Base-by-base conservation (phyloP, 2,888 invertebrate genomes). In the Scaptomyza polygonia region DNA sequence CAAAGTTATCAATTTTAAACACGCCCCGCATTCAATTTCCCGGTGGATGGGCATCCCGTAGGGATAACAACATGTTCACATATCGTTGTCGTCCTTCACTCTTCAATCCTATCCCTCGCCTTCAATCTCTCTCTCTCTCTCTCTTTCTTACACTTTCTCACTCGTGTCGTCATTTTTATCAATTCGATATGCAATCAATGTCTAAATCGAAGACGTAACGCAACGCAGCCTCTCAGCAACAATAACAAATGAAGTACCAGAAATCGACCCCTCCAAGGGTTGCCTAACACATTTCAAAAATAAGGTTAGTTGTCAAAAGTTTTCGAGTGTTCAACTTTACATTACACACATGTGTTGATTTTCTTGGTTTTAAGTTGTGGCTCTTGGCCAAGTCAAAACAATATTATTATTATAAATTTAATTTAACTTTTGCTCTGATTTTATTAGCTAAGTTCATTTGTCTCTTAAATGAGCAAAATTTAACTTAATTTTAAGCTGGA, bases 171-270 rank as follows among this genome's bases (percentile, higher is more conserved):
- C 52, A 72, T 73, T 83, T 76, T 67, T 84, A 85, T 86, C 85
- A 88, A 88, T 88, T 89, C 85, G 70, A 81, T 88, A 90, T 88
- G 89, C 89, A 89, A 90, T 88, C 89, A 89, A 79, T 88, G 86
- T 89, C 81, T 82, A 86, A 90, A 88, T 81, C 82, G 81, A 77
- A 80, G 81, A 72, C 69, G 69, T 73, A 49, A 52, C 79, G 16
- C 16, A 39, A 39, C 56, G 75, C 73, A 86, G 69, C 77, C 78
- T 67, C 76, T 67, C 70, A 68, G 72, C 69, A 68, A 73, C 68
- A 72, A 71, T 62, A 77, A 52, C 64, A 76, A 72, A 44, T 52
- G 43, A 49, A 52, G 75, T 63, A 64, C 48, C 59, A 55, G 14
- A 70, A 66, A 32, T 61, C 40, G 32, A 18, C 40, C 45, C 9